phyloP scores from a whole-genome alignment of 1,140 invertebrate species.

The Vanessa tameamea region DNA sequence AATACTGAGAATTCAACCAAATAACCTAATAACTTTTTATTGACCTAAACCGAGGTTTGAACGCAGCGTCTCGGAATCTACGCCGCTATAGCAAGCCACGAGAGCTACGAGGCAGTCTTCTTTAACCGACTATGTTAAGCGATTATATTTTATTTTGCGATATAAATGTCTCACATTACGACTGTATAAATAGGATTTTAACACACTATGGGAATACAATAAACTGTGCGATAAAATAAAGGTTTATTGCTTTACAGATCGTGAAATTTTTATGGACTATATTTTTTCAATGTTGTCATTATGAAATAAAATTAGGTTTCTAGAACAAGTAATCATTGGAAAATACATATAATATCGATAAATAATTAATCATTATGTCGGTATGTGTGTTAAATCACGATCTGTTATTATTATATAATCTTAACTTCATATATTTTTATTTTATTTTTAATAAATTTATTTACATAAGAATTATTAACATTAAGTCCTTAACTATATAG shows the following conservation, averaged over 20 bases:
- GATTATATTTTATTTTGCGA: background rate
- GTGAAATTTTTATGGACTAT: slow-evolving; percentile 33
- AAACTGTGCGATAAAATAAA: slow-evolving; percentile 30
- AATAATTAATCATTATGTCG: too few relatives aligned
- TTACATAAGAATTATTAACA: too few relatives aligned
- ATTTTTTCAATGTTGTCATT: slow-evolving; percentile 31
- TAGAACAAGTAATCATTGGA: background rate
- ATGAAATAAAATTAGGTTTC: background rate
- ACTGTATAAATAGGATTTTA: slow-evolving; percentile 1
- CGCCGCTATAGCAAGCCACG: background rate
- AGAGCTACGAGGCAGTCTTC: background rate
- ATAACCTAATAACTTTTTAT: too few relatives aligned
- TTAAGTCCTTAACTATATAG: too few relatives aligned
- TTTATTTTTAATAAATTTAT: too few relatives aligned
- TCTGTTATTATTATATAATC: too few relatives aligned
- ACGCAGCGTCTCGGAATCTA: too few relatives aligned
- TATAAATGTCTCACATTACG: background rate
- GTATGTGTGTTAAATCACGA: too few relatives aligned
- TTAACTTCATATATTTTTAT: too few relatives aligned
- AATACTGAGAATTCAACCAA: too few relatives aligned
- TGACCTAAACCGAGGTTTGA: too few relatives aligned
- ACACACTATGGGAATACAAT: slow-evolving; percentile 29
- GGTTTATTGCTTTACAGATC: slow-evolving; percentile 29
- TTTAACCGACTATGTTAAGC: background rate
- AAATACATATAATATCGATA: too few relatives aligned